Base-by-base conservation (phyloP, 2,888 invertebrate genomes). In the Holacanthella duospinosa region DNA sequence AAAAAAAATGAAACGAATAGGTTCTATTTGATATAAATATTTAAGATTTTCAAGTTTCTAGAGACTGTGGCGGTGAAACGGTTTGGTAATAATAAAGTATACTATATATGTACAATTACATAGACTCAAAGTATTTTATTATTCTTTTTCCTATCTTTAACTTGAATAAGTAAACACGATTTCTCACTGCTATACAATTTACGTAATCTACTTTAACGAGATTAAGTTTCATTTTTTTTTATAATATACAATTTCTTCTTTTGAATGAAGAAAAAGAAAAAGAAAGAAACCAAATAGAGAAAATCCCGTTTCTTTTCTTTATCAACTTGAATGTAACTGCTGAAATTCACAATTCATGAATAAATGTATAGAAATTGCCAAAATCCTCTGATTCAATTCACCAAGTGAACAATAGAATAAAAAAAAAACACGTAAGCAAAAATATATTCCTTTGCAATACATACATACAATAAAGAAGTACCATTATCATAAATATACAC, bases 301-400 rank as follows among this genome's bases (percentile, higher is more conserved):
- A n/a, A n/a, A n/a, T n/a, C n/a, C n/a, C n/a, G n/a, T n/a, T n/a
- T n/a, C n/a, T n/a, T n/a, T n/a, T n/a, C n/a, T n/a, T n/a, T n/a
- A n/a, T n/a, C n/a, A n/a, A n/a, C n/a, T n/a, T 36, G 36, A 36
- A 36, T 36, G 16, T 21, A 48, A 48, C 19, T 48, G 19, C 21
- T n/a, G 48, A 48, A 48, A 9, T 48, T 48, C 48, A 48, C 19
- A 48, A n/a, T 48, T 48, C 48, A 48, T 48, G 48, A 48, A 48
- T 48, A 48, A 48, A 48, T 48, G 48, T 9, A 48, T 36, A 4
- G 21, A 48, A 21, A 48, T 36, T 36, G 36, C 16, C 19, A 48
- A 48, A 48, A 48, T 48, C 48, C 21, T 16, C 16, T 9, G 21
- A 48, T 48, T 48, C 19, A 48, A 48, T 48, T 48, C 19, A 48